A percentile compares a stretch with the other conserved stretches of the same genome.
Conservation (phyloP, 2,113 vertebrate species). For the Larimichthys polyactis region DNA sequence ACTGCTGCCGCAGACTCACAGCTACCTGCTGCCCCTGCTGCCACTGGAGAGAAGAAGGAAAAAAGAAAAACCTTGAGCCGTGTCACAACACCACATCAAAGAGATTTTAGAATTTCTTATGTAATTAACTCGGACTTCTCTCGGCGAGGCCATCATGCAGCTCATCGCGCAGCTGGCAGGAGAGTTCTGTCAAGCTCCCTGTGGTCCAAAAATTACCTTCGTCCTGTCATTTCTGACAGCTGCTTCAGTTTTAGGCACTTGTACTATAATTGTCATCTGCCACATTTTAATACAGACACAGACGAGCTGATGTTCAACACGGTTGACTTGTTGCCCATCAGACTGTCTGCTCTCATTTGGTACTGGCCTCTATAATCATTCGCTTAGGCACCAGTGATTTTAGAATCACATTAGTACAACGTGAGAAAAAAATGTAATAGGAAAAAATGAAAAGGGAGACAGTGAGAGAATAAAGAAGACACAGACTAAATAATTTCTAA, state of each 20-base stretch:
- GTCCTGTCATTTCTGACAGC: conserved; percentile 54
- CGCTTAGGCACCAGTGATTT: conserved; percentile 42
- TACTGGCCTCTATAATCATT: conserved; percentile 40
- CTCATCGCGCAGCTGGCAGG: conserved; percentile 42
- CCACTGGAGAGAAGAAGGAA: background rate
- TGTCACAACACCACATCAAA: conserved; percentile 66
- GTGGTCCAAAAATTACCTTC: conserved; percentile 30
- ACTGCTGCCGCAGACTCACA: conserved; percentile 47
- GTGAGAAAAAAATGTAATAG: conserved; percentile 30
- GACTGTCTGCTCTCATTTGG: conserved; percentile 44
- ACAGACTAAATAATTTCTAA: background rate
- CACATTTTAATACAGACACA: conserved; percentile 51
- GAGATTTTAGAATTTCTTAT: conserved; percentile 48
- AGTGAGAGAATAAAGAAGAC: background rate
- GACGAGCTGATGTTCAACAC: conserved; percentile 40
- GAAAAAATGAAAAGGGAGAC: conserved; percentile 16
- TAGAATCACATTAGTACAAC: conserved; percentile 45
- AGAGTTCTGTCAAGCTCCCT: conserved; percentile 47
- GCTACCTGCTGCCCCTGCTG: conserved; percentile 57
- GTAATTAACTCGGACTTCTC: conserved; percentile 60
- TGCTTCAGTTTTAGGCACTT: conserved; percentile 34
- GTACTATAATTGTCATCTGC: conserved; percentile 55
- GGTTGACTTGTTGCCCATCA: conserved; percentile 47
- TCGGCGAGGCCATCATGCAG: conserved; percentile 42
- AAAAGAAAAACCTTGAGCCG: conserved; percentile 32